Evolutionary conservation across 2,113 vertebrate genomes (phyloP).

Genomic region (Solenodon paradoxus): DNA sequence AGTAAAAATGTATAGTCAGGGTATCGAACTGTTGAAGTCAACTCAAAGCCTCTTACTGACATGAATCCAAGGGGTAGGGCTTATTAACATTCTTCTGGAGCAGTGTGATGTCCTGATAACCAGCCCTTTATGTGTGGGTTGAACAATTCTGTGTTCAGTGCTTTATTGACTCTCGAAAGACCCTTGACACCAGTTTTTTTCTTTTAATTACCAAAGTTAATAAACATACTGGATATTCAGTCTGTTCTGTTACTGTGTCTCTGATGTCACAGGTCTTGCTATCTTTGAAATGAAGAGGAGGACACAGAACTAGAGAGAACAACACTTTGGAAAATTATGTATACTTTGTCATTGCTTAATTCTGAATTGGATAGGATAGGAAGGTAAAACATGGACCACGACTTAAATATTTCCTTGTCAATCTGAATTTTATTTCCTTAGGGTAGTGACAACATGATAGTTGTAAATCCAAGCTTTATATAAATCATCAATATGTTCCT

Average conservation of each 20-base stretch:
- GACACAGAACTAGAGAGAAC: neutral
- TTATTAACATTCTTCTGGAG: neutral
- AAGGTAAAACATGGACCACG: neutral
- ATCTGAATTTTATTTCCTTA: neutral
- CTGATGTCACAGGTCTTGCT: neutral
- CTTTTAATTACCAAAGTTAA: neutral
- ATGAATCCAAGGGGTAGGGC: neutral
- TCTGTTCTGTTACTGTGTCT: neutral
- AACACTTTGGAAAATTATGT: no score
- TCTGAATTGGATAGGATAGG: neutral
- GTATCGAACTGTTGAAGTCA: neutral
- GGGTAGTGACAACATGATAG: neutral
- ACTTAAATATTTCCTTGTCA: neutral
- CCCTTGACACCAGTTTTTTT: neutral
- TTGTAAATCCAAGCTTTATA: neutral
- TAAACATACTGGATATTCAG: neutral
- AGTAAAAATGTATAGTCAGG: neutral
- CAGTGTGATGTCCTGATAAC: neutral
- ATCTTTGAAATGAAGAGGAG: neutral
- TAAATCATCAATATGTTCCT: neutral
- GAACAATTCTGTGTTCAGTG: neutral
- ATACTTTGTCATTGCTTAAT: neutral
- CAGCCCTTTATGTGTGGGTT: no score
- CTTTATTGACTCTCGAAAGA: neutral
- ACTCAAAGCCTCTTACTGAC: neutral